Evolutionary conservation across 2,797 vertebrate genomes (phyloP), one percentile per base, ranked within the genome.

Genomic region (Poliocrania exsul): DNA sequence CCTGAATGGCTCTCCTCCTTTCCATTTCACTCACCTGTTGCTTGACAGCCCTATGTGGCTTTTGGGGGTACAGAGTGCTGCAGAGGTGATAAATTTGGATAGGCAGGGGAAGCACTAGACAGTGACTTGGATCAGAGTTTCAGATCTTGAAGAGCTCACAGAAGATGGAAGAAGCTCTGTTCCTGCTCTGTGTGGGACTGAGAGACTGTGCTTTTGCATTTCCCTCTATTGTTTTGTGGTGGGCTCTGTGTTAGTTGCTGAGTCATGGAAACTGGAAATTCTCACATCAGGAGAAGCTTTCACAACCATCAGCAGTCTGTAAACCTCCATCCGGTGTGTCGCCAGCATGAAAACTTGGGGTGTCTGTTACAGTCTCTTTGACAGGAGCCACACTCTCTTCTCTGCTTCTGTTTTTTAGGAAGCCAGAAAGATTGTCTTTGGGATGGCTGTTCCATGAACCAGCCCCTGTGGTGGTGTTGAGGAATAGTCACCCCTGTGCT

Each of bases 201-300:
- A 35, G 60, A 84, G 77, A 50, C 78, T 62, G 24, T 46, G 67
- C 88, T 87, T 77, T 90, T 5, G 4, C 64, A 42, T 65, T 82
- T 77, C 29, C 11, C 65, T 81, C 25, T 73, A 50, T 88, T 92
- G 44, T 54, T 88, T 78, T 88, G 65, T 67, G 83, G 81, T 75
- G 69, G 62, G 69, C 71, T 93, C 58, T 67, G 23, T 3, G 3
- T 71, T 87, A 61, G 53, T 61, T 82, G 71, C 81, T 90, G 61
- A 91, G 79, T 81, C 90, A 67, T 26, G 61, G 58, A 67, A 94
- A 72, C 71, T 81, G 60, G 40, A 88, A 91, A 81, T 72, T 64
- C 66, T 88, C 35, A 0, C 35, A 20, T 57, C 66, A 86, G 66
- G 67, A 66, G 53, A 37, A 62, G 51, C 38, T 93, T 91, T 88